A percentile compares a stretch with the other conserved stretches of the same genome.
These are phyloP conservation scores for Ruditapes philippinarum DNA, from an alignment of 1,140 invertebrate species.

Conservation along the genomic window DNA sequence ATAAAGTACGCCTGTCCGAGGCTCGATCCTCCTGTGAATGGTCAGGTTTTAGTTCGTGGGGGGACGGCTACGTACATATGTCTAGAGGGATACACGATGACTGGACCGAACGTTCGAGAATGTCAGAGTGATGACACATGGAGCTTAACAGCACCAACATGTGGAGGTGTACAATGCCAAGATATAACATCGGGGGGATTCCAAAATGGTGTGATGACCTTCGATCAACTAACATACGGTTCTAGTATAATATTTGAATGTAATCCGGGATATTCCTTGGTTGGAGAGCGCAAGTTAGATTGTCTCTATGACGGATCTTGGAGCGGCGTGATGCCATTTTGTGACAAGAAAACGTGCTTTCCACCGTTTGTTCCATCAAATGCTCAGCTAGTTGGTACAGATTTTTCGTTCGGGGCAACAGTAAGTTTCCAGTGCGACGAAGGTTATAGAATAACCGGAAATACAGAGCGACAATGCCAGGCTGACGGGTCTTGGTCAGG, in stretches of 20 bases:
- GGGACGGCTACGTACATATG: constrained; percentile 90
- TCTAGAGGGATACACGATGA: constrained; percentile 79
- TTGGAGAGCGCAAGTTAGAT: constrained; percentile 89
- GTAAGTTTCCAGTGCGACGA: constrained; percentile 92
- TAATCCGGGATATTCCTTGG: constrained; percentile 53
- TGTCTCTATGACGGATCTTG: constrained; percentile 78
- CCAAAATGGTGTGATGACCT: constrained; percentile 59
- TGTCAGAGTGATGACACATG: constrained; percentile 84
- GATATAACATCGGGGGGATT: constrained; percentile 37
- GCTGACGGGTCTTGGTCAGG: constrained; percentile 81
- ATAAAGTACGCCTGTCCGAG: constrained; percentile 87
- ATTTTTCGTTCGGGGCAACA: constrained; percentile 87
- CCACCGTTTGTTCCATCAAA: constrained; percentile 63
- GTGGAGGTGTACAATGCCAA: constrained; percentile 86
- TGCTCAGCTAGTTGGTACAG: constrained; percentile 63
- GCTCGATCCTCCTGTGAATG: constrained; percentile 89
- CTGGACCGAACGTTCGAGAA: constrained; percentile 73
- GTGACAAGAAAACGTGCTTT: constrained; percentile 70
- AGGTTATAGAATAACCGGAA: constrained; percentile 83
- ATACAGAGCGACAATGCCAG: constrained; percentile 67
- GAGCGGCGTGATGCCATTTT: constrained; percentile 68
- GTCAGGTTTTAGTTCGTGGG: constrained; percentile 94
- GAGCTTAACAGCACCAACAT: constrained; percentile 90
- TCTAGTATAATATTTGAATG: constrained; percentile 63
- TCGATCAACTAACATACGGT: constrained; percentile 3